phyloP scores from a whole-genome alignment of 2,888 invertebrate species.

The Thera britannica region DNA sequence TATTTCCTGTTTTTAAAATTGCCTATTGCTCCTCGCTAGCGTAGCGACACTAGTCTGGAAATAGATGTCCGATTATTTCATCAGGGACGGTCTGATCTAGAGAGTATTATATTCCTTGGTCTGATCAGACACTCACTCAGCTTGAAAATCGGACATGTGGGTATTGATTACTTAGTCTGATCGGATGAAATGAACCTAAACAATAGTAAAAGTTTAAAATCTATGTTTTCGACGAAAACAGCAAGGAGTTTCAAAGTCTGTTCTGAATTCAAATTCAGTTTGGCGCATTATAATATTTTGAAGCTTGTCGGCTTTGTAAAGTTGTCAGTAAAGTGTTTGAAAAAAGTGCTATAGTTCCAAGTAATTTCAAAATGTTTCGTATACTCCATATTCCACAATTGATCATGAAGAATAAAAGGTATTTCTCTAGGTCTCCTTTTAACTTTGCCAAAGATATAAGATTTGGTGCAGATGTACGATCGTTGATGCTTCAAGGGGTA shows the following conservation, averaged over 20 bases:
- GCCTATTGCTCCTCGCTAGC: too few relatives aligned
- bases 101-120: too few relatives aligned
- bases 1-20: too few relatives aligned
- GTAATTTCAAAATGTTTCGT: conserved; percentile 52
- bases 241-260: not conserved
- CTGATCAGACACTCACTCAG: too few relatives aligned
- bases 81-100: too few relatives aligned
- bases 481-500: conserved; percentile 98
- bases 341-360: not conserved
- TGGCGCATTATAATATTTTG: conserved; percentile 6
- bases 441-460: conserved; percentile 96
- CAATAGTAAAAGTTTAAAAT: too few relatives aligned
- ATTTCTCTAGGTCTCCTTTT: conserved; percentile 41
- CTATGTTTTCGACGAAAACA: too few relatives aligned
- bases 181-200: too few relatives aligned
- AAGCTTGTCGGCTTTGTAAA: not conserved
- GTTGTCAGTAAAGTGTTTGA: conserved; percentile 5
- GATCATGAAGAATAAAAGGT: conserved; percentile 37
- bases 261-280: conserved; percentile 18
- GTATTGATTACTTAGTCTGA: too few relatives aligned
- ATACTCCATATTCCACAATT: conserved; percentile 38
- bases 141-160: too few relatives aligned
- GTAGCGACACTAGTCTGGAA: too few relatives aligned
- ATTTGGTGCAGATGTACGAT: conserved; percentile 98
- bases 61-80: too few relatives aligned